A percentile compares a stretch with the other conserved stretches of the same genome.
Conservation (phyloP, 1,140 invertebrate species). For the Daktulosphaira vitifoliae region DNA sequence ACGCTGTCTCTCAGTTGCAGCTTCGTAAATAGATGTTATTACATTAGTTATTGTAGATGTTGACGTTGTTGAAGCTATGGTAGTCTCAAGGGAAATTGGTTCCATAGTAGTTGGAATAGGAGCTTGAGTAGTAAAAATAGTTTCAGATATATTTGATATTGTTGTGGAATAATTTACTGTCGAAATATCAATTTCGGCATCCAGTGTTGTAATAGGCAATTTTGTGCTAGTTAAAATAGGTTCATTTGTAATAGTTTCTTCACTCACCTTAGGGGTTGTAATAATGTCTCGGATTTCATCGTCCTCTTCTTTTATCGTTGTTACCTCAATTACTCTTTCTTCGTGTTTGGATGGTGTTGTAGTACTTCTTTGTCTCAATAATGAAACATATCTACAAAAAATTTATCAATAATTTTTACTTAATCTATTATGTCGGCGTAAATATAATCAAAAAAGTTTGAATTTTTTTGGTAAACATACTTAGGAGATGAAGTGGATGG, state of each 20-base stretch:
- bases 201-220: constrained; percentile 1
- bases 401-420: too few species aligned
- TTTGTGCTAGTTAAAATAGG: constrained; percentile 11
- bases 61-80: constrained; percentile 6
- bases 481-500: not conserved
- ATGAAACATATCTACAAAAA: constrained; percentile 24
- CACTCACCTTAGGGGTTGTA: constrained; percentile 16
- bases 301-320: constrained; percentile 6
- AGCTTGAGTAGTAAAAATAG: not conserved
- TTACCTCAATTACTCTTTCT: not conserved
- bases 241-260: constrained; percentile 2
- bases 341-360: not conserved
- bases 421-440: too few species aligned
- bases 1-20: constrained; percentile 38
- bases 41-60: constrained; percentile 39
- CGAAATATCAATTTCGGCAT: not conserved
- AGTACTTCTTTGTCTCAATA: constrained; percentile 21
- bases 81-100: not conserved
- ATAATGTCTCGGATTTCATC: not conserved
- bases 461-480: too few species aligned
- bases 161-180: not conserved
- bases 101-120: not conserved
- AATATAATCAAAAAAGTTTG: too few species aligned
- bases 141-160: not conserved
- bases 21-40: constrained; percentile 39